Percentiles rank a stretch among this genome's conserved stretches.
phyloP scores from a whole-genome alignment of 2,888 invertebrate species.

The Papilio elwesi region DNA sequence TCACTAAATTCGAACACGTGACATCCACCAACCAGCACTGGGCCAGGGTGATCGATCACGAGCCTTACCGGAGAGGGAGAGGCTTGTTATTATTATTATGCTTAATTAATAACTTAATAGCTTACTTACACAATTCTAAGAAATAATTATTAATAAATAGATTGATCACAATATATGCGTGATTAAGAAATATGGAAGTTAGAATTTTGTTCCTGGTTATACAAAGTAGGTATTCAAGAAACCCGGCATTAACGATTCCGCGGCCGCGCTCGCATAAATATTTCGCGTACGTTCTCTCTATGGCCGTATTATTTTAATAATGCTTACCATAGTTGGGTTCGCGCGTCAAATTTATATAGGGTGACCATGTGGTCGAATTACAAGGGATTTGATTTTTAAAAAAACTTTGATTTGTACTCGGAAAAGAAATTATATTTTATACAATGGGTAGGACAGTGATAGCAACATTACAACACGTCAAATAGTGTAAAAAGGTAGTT shows the following conservation, averaged over 20 bases:
- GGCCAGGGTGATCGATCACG: too few species aligned
- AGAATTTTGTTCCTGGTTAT: slow-evolving; percentile 33
- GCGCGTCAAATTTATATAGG: slow-evolving; percentile 67
- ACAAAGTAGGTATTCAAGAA: slow-evolving; percentile 44
- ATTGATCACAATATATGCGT: not conserved
- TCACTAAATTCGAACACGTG: too few species aligned
- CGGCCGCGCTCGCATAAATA: slow-evolving; percentile 61
- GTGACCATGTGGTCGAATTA: slow-evolving; percentile 53
- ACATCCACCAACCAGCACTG: too few species aligned
- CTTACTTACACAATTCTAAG: not conserved
- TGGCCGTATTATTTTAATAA: slow-evolving; percentile 75
- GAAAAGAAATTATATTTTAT: too few species aligned
- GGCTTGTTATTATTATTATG: too few species aligned
- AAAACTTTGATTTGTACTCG: too few species aligned
- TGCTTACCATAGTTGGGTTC: slow-evolving; percentile 65
- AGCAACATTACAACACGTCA: too few species aligned
- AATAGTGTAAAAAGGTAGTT: too few species aligned
- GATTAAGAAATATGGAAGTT: slow-evolving; percentile 14
- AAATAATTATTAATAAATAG: not conserved
- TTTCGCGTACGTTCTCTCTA: slow-evolving; percentile 66
- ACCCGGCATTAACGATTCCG: slow-evolving; percentile 68
- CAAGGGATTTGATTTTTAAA: not conserved
- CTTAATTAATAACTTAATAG: not conserved
- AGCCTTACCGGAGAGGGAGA: too few species aligned
- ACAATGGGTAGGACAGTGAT: too few species aligned